Percentiles rank a stretch among this genome's conserved stretches.
Conservation (phyloP, 2,797 vertebrate species). For the Craterocephalus amniculus region DNA sequence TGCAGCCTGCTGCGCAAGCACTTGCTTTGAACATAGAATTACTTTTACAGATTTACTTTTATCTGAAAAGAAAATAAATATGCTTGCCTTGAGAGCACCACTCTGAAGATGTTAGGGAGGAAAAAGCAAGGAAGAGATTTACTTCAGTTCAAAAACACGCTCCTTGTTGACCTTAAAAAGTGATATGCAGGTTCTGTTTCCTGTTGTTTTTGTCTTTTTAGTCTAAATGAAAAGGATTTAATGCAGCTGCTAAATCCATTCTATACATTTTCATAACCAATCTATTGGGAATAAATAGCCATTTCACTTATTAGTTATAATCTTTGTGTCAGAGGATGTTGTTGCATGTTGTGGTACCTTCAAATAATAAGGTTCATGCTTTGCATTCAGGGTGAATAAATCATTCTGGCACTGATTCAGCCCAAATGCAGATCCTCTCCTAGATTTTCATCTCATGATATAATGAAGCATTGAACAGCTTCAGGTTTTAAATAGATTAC, state of each 20-base stretch:
- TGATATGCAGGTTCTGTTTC: background rate
- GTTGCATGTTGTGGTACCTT: background rate
- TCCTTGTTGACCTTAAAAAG: constrained; percentile 14
- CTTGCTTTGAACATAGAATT: constrained; percentile 68
- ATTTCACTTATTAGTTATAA: constrained; percentile 10
- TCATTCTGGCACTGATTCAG: background rate
- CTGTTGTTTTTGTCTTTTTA: background rate
- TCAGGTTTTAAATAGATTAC: constrained; percentile 55
- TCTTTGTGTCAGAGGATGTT: background rate
- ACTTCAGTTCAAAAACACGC: constrained; percentile 18
- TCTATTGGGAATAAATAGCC: background rate
- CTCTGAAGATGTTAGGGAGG: constrained; percentile 34
- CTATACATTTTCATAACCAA: background rate
- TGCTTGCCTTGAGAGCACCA: constrained; percentile 48
- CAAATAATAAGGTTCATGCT: background rate
- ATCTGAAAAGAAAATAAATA: constrained; percentile 68
- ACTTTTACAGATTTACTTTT: constrained; percentile 75
- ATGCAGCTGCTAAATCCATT: background rate
- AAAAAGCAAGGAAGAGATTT: constrained; percentile 22
- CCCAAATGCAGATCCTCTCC: constrained; percentile 2
- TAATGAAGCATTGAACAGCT: constrained; percentile 12
- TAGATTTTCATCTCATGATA: constrained; percentile 15
- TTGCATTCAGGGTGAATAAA: constrained; percentile 1
- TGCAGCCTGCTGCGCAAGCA: constrained; percentile 28
- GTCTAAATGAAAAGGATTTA: constrained; percentile 10